These are phyloP conservation scores for Diarsia dahlii DNA, from an alignment of 2,888 invertebrate species.

Conservation along the genomic window DNA sequence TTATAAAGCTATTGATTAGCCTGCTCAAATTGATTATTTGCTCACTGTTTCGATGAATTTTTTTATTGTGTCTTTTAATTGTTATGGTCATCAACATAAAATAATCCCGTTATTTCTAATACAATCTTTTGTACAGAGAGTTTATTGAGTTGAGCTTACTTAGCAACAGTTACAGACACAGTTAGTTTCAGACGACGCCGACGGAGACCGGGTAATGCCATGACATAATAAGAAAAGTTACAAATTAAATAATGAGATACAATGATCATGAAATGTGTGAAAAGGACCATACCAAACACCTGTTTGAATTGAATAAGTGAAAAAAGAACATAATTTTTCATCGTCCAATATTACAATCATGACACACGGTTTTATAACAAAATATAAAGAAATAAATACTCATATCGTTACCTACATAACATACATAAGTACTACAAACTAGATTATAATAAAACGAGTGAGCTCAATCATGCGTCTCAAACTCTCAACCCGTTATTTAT, in stretches of 20 bases:
- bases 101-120: conserved; percentile 1
- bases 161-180: neutral
- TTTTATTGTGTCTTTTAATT: conserved; percentile 9
- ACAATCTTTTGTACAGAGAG: conserved; percentile 2
- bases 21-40: conserved; percentile 55
- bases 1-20: conserved; percentile 53
- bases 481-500: conserved; percentile 81
- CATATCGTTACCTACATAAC: conserved; percentile 35
- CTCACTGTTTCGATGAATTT: conserved; percentile 31
- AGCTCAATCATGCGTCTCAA: conserved; percentile 76
- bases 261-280: no score
- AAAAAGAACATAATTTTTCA: neutral
- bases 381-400: conserved; percentile 50
- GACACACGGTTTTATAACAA: conserved; percentile 14
- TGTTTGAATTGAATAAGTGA: no score
- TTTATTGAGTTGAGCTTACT: conserved; percentile 12
- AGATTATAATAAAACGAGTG: conserved; percentile 70
- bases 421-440: conserved; percentile 60
- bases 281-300: no score
- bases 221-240: neutral
- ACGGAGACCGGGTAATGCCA: neutral
- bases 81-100: neutral
- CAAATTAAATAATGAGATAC: conserved; percentile 5
- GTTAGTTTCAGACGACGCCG: conserved; percentile 5
- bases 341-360: neutral